Evolutionary conservation across 2,888 invertebrate genomes (phyloP).

Genomic region (Acleris sparsana): DNA sequence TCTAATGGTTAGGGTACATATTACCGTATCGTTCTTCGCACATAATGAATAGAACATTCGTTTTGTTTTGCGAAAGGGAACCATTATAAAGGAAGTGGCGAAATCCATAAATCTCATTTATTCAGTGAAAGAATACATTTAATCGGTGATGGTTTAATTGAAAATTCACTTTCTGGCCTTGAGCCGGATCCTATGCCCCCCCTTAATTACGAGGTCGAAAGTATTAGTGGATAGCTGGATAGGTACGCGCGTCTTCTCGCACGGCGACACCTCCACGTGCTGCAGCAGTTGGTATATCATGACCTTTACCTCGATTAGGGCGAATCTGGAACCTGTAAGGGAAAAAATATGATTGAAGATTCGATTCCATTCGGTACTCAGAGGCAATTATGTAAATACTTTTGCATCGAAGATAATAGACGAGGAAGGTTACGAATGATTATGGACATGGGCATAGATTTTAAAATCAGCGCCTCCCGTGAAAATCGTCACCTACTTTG

Average conservation of each 20-base stretch:
- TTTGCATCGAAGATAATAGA: neutral
- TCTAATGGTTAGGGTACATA: no score
- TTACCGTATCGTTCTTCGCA: no score
- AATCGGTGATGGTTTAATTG: no score
- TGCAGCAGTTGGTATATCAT: slow-evolving; percentile 59
- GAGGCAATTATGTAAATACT: neutral
- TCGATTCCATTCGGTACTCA: neutral
- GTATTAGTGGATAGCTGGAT: slow-evolving; percentile 44
- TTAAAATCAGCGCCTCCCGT: no score
- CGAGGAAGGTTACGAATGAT: neutral
- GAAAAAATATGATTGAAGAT: neutral
- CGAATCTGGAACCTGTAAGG: slow-evolving; percentile 61
- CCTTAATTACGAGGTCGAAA: slow-evolving; percentile 53
- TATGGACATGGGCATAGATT: no score
- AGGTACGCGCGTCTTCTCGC: slow-evolving; percentile 53
- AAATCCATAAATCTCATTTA: no score
- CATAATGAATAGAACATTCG: no score
- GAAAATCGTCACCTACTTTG: no score
- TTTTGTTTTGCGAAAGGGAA: no score
- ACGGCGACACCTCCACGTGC: slow-evolving; percentile 54
- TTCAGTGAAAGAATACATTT: no score
- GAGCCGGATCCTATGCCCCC: slow-evolving; percentile 59
- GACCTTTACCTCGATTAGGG: slow-evolving; percentile 64
- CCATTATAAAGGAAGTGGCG: no score
- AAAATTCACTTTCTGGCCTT: slow-evolving; percentile 14